Percentiles rank a stretch among this genome's conserved stretches.
Conservation (phyloP, 2,888 invertebrate species). For the Graphium colonna region DNA sequence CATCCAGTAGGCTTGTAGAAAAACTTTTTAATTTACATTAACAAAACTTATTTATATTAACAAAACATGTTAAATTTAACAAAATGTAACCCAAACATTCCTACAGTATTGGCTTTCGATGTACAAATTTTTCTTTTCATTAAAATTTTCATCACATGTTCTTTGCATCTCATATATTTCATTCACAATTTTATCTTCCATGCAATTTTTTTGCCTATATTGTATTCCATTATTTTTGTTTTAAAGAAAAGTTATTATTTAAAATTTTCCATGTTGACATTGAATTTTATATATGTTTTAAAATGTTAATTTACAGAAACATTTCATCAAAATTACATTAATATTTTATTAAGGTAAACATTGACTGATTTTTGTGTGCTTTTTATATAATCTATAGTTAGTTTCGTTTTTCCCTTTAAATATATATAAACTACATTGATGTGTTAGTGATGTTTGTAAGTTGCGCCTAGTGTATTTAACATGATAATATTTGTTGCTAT, state of each 20-base stretch:
- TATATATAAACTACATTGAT: slow-evolving; percentile 3
- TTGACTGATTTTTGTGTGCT: slow-evolving; percentile 22
- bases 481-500: background rate
- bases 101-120: slow-evolving; percentile 57
- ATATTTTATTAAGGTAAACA: background rate
- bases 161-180: slow-evolving; percentile 24
- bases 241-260: slow-evolving; percentile 19
- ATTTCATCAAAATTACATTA: slow-evolving; percentile 7
- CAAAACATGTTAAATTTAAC: slow-evolving; percentile 28
- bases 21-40: slow-evolving; percentile 50
- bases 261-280: slow-evolving; percentile 18
- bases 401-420: slow-evolving; percentile 11
- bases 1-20: slow-evolving; percentile 72
- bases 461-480: background rate
- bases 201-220: background rate
- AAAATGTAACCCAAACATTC: slow-evolving; percentile 55
- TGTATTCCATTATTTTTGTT: background rate
- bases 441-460: background rate
- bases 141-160: background rate
- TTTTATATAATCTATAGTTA: slow-evolving; percentile 3
- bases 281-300: slow-evolving; percentile 2
- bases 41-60: slow-evolving; percentile 30
- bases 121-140: slow-evolving; percentile 34
- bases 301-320: slow-evolving; percentile 1
- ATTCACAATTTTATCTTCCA: slow-evolving; percentile 19